A percentile compares a stretch with the other conserved stretches of the same genome.
Evolutionary conservation across 23 tunicate genomes (phyloP).

Genomic region (Corella eumyota): DNA sequence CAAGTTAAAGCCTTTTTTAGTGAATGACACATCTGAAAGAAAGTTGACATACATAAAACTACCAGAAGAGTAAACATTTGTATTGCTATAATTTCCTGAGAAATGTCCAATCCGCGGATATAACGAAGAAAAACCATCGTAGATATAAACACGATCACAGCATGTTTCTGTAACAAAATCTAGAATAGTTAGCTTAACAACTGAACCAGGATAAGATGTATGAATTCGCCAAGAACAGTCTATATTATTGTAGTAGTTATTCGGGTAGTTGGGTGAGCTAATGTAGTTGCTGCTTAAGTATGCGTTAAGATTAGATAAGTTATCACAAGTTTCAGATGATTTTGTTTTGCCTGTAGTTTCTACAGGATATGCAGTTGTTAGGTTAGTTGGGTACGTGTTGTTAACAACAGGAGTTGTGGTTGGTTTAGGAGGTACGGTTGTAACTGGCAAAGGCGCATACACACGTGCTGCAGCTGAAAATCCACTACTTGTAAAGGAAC

Average conservation of each 20-base stretch:
- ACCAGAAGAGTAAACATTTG: too few species aligned
- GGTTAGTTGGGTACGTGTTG: background rate
- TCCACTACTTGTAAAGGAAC: conserved; percentile 7
- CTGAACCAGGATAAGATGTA: background rate
- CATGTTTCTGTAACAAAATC: background rate
- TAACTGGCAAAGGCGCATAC: too few species aligned
- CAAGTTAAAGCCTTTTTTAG: too few species aligned
- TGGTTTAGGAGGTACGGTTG: too few species aligned
- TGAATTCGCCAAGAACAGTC: conserved; percentile 20
- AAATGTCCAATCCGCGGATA: background rate
- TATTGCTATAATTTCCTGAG: too few species aligned
- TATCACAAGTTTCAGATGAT: conserved; percentile 1
- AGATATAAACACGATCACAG: background rate
- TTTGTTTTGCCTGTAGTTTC: background rate
- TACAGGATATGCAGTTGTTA: background rate
- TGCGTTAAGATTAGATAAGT: background rate
- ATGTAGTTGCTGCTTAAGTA: conserved; percentile 4
- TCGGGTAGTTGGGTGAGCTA: conserved; percentile 12
- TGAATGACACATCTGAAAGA: too few species aligned
- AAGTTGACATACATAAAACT: too few species aligned
- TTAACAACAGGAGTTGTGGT: background rate
- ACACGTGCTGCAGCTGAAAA: background rate
- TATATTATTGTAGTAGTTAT: conserved; percentile 10
- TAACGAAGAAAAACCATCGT: conserved; percentile 4
- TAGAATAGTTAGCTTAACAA: background rate